Evolutionary conservation across 1,140 invertebrate species (phyloP).

Genomic region (Parasteatoda tepidariorum): DNA sequence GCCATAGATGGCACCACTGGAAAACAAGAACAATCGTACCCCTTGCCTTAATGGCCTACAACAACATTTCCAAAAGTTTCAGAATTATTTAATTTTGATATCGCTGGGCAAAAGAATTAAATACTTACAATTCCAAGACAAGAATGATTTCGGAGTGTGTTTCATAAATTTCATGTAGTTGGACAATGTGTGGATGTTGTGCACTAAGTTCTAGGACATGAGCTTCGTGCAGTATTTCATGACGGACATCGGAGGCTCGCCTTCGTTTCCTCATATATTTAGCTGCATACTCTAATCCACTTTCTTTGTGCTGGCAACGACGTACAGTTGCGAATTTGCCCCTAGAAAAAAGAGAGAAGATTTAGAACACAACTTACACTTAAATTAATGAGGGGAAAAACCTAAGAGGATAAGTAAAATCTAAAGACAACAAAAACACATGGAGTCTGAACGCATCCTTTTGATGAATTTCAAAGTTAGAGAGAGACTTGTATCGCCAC

Average conservation of each 20-base stretch:
- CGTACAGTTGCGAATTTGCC: conserved; percentile 96
- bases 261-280: conserved; percentile 93
- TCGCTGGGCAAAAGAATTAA: too few species aligned
- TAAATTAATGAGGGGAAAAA: too few species aligned
- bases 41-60: too few species aligned
- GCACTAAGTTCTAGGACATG: conserved; percentile 87
- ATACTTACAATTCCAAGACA: conserved; percentile 86
- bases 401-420: too few species aligned
- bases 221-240: conserved; percentile 88
- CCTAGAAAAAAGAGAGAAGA: conserved; percentile 73
- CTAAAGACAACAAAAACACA: too few species aligned
- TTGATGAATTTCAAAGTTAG: too few species aligned
- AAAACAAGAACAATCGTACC: too few species aligned
- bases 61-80: too few species aligned
- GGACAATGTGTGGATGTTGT: conserved; percentile 82
- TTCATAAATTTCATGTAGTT: conserved; percentile 89
- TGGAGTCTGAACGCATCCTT: too few species aligned
- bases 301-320: conserved; percentile 85
- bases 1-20: too few species aligned
- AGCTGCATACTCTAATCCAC: conserved; percentile 89
- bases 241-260: conserved; percentile 81
- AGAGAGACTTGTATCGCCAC: too few species aligned
- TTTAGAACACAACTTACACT: background rate
- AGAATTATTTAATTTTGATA: too few species aligned
- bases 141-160: conserved; percentile 85